Base-by-base conservation (phyloP, 2,113 vertebrate genomes). In the Osmerus mordax region DNA sequence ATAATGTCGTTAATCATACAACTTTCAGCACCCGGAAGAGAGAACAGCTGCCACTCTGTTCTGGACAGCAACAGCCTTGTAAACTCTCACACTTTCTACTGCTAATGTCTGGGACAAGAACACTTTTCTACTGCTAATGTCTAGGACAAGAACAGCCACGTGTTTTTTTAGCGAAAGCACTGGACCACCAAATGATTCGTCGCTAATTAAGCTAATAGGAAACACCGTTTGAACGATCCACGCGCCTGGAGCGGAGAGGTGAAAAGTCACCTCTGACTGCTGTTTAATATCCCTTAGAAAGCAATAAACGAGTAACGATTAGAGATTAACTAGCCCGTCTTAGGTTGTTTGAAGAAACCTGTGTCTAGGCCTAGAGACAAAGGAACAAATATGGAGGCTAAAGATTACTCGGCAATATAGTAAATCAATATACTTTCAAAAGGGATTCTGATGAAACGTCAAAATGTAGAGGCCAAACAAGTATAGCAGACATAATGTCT, bases 371-470 rank as follows among this genome's bases (percentile, higher is more conserved):
- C 2, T 36, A 11, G 13, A 29, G 28, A 32, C 28, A 18, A 63
- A 16, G 14, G 25, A n/a, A 63, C 29, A 23, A 61, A 63, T 63
- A 32, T n/a, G 36, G 36, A 65, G 6, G 9, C 23, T 41, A 41
- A n/a, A 47, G 32, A 47, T 36, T 65, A 65, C 18, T 18, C 32
- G 9, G 32, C 32, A 32, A 65, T n/a, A 66, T 51, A 12, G 13
- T 19, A 32, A 56, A 69, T 56, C 52, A 63, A 36, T 36, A 63
- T n/a, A 56, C 18, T 69, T 28, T 32, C 16, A 56, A 18, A 69
- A 69, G 56, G 41, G 1, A 67, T 25, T 14, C 19, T 23, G 25
- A 67, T 21, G 13, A 71, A 68, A 21, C 53, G n/a, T 73, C 21
- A 41, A 14, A 13, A 16, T n/a, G 36, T 41, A 41, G 36, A 41